These are phyloP conservation scores for Mythimna loreyi DNA, from an alignment of 2,888 invertebrate genomes.

Conservation along the genomic window DNA sequence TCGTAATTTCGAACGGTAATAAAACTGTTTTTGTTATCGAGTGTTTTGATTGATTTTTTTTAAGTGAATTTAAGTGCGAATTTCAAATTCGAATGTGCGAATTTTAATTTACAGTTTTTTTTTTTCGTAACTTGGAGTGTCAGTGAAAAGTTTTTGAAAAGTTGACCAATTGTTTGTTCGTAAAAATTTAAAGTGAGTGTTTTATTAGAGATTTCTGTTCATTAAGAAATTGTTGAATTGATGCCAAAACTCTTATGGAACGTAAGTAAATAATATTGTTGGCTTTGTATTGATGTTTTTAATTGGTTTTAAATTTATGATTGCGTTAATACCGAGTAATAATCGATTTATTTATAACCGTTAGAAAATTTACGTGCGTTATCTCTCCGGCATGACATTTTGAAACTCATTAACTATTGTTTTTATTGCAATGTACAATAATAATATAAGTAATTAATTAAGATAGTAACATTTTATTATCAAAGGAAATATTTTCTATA, in stretches of 20 bases:
- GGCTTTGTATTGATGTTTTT: conserved; percentile 47
- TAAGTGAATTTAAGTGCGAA: conserved; percentile 3
- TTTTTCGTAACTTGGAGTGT: conserved; percentile 12
- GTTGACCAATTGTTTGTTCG: conserved; percentile 47
- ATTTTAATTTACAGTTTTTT: not conserved
- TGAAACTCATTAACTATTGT: conserved; percentile 21
- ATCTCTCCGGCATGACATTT: conserved; percentile 32
- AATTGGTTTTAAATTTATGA: conserved; percentile 45
- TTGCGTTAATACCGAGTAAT: conserved; percentile 4
- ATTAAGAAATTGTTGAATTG: conserved; percentile 67
- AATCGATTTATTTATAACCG: conserved; percentile 40
- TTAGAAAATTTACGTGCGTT: conserved; percentile 49
- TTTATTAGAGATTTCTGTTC: conserved; percentile 55
- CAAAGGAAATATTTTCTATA: not conserved
- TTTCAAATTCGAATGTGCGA: not conserved
- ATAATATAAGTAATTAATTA: conserved; percentile 10
- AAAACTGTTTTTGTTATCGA: conserved; percentile 11
- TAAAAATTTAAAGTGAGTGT: conserved; percentile 54
- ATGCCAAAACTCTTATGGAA: conserved; percentile 59
- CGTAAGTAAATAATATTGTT: conserved; percentile 63
- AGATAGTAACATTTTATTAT: not conserved
- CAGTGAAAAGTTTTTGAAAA: conserved; percentile 39
- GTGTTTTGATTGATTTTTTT: conserved; percentile 12
- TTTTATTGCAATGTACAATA: not conserved
- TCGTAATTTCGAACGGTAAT: conserved; percentile 6